Base-by-base conservation (phyloP, 2,113 vertebrate species). In the Indri indri region DNA sequence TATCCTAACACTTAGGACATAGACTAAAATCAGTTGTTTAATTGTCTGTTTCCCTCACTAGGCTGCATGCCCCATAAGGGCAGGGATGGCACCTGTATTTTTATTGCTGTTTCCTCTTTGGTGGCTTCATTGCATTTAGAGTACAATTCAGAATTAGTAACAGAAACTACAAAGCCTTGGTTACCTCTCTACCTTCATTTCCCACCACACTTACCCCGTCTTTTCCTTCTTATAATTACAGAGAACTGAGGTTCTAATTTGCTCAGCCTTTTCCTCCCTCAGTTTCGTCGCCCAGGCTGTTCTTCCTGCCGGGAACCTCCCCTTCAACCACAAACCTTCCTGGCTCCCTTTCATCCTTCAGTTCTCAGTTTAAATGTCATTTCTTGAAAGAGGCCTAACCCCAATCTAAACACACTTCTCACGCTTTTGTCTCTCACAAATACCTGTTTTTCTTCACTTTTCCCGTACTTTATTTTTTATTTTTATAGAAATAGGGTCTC, bases 321-420 rank as follows among this genome's bases (percentile, higher is more conserved):
- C 14, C 47, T 95, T 52, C n/a, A 85, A 40, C 11, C 45, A 50
- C 12, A 42, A 59, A 77, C 22, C 34, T 83, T 94, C 73, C 20
- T 86, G 45, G 66, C 6, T 86, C 11, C 37, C 76, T 87, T 74
- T 90, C 47, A 27, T 87, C 42, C 18, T 94, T 79, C 23, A 74
- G 30, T 54, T 82, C 59, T 77, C 73, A 71, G 76, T 14, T 91
- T 61, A 86, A 89, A 70, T 83, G 45, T 97, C 87, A 47, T 82
- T 86, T 96, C 50, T 77, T 82, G 45, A 91, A 74, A 82, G n/a
- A 91, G 7, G 11, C 89, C 42, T 47, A 81, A 86, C 52, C 22
- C 37, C 50, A 61, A 22, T 25, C 82, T 79, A 54, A 80, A 89
- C 40, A 57, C 13, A 17, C 85, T 3, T 70, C 22, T 66, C n/a